Conservation (phyloP, 2,888 invertebrate genomes). For the Cephonodes hylas region DNA sequence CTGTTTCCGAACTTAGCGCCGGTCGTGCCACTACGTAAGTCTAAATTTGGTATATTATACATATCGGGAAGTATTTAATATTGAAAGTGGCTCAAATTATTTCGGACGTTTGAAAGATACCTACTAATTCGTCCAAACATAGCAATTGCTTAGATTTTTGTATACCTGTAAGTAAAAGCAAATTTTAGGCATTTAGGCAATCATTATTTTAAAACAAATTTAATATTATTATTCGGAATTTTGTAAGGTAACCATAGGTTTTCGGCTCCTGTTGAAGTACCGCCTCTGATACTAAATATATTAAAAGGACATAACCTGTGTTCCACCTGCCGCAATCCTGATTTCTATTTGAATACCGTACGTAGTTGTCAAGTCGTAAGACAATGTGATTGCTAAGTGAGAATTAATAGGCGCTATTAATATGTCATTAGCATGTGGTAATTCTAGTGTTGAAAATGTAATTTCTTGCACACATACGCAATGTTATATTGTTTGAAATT, state of each 20-base stretch:
- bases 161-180: no score
- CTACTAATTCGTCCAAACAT: no score
- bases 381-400: background rate
- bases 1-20: background rate
- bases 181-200: no score
- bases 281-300: no score
- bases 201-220: background rate
- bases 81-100: no score
- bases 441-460: background rate
- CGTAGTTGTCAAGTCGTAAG: background rate
- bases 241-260: no score
- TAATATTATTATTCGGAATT: background rate
- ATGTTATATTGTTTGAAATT: background rate
- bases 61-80: no score
- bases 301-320: background rate
- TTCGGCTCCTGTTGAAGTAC: no score
- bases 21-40: background rate
- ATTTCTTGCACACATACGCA: background rate
- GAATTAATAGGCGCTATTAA: background rate
- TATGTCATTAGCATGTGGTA: background rate
- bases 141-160: no score
- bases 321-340: background rate
- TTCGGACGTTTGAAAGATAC: no score
- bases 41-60: background rate
- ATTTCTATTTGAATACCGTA: background rate